These are phyloP conservation scores for Todus mexicanus DNA, from an alignment of 2,797 vertebrate species.

Conservation along the genomic window DNA sequence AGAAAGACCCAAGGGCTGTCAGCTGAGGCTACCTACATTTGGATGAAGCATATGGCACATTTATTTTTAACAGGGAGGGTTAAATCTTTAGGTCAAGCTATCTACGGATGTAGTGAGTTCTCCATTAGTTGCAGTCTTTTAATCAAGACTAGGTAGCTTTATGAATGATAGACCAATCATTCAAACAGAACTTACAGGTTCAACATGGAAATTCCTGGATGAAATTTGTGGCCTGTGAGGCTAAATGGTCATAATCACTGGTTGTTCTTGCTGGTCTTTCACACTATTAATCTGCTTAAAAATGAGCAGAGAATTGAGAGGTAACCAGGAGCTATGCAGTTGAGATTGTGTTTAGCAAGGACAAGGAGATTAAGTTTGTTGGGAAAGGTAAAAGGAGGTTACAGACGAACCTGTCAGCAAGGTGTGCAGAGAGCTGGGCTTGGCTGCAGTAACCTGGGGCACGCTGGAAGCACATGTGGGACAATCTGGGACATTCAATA, in stretches of 20 bases:
- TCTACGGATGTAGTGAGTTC: background rate
- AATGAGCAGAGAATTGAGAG: background rate
- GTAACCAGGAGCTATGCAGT: background rate
- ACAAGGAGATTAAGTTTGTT: background rate
- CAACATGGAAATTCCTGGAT: background rate
- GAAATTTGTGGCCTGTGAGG: background rate
- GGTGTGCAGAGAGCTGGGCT: background rate
- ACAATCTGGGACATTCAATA: background rate
- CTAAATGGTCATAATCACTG: conserved; percentile 17
- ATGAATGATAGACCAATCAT: background rate
- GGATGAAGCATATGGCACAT: conserved; percentile 8
- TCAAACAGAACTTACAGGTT: conserved; percentile 30
- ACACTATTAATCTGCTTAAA: background rate
- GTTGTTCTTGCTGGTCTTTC: background rate
- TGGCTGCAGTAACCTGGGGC: background rate
- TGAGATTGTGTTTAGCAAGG: background rate
- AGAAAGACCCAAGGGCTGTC: background rate
- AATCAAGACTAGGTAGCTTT: conserved; percentile 29
- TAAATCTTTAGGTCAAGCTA: conserved; percentile 46
- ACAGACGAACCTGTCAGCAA: background rate
- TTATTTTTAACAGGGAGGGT: conserved; percentile 11
- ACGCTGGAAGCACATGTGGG: background rate
- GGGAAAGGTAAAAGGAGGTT: background rate
- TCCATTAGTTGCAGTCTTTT: conserved; percentile 39
- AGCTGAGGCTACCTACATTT: background rate